A percentile compares a stretch with the other conserved stretches of the same genome.
phyloP scores from a whole-genome alignment of 2,888 invertebrate genomes.

The Rhyacophila evoluta region DNA sequence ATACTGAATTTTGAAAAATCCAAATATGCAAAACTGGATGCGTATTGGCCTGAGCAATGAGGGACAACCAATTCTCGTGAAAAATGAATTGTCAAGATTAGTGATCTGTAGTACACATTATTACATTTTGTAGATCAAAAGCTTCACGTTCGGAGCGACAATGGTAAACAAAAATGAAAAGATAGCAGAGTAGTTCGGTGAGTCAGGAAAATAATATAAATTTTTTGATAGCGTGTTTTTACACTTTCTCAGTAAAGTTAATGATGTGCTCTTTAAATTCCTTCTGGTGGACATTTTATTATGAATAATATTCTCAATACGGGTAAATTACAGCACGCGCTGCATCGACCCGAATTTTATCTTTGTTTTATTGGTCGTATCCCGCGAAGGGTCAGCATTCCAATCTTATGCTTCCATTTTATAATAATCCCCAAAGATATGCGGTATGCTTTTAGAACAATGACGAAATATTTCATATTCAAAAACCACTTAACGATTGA shows the following conservation, averaged over 20 bases:
- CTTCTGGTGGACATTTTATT: constrained; percentile 20
- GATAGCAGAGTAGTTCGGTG: too few species aligned
- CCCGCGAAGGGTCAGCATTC: constrained; percentile 33
- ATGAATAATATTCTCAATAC: constrained; percentile 25
- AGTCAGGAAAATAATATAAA: too few species aligned
- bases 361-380: constrained; percentile 37
- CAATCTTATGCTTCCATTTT: background rate
- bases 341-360: constrained; percentile 28
- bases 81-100: too few species aligned
- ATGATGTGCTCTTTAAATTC: constrained; percentile 25
- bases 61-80: too few species aligned
- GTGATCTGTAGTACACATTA: too few species aligned
- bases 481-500: constrained; percentile 22
- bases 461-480: constrained; percentile 11
- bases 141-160: too few species aligned
- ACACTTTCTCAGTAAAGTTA: background rate
- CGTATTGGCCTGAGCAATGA: too few species aligned
- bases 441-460: constrained; percentile 27
- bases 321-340: constrained; percentile 33
- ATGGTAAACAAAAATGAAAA: too few species aligned
- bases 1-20: too few species aligned
- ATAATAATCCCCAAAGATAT: constrained; percentile 20
- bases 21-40: too few species aligned
- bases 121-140: too few species aligned
- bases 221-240: background rate